A percentile compares a stretch with the other conserved stretches of the same genome.
phyloP scores from a whole-genome alignment of 2,888 invertebrate genomes.

The Sipha maydis region DNA sequence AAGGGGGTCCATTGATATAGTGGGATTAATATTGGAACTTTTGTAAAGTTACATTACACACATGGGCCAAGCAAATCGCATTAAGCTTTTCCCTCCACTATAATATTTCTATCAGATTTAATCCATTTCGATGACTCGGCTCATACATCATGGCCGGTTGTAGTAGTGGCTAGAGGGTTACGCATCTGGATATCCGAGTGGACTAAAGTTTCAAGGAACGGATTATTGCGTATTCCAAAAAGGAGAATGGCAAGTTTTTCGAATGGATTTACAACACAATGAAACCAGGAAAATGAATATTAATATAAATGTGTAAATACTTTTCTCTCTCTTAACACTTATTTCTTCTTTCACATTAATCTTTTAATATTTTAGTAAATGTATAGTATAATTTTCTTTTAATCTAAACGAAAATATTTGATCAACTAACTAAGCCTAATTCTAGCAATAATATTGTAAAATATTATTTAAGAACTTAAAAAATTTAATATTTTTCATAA shows the following conservation, averaged over 20 bases:
- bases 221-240: neutral
- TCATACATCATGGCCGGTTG: neutral
- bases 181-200: neutral
- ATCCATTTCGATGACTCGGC: neutral
- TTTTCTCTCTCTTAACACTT: neutral
- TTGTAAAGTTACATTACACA: slow-evolving; percentile 7
- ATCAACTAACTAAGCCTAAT: too few relatives aligned
- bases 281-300: neutral
- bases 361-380: neutral
- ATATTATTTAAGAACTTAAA: too few relatives aligned
- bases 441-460: too few relatives aligned
- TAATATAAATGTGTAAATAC: neutral
- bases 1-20: neutral
- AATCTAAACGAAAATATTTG: too few relatives aligned
- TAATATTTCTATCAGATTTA: slow-evolving; percentile 29
- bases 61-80: neutral
- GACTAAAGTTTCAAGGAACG: neutral
- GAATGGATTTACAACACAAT: neutral
- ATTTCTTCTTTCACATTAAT: neutral
- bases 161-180: neutral
- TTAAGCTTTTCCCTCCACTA: neutral
- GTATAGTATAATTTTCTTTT: neutral
- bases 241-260: neutral
- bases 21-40: slow-evolving; percentile 2
- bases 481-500: too few relatives aligned